Base-by-base conservation (phyloP, 2,113 vertebrate genomes). In the Callionymus lyra region DNA sequence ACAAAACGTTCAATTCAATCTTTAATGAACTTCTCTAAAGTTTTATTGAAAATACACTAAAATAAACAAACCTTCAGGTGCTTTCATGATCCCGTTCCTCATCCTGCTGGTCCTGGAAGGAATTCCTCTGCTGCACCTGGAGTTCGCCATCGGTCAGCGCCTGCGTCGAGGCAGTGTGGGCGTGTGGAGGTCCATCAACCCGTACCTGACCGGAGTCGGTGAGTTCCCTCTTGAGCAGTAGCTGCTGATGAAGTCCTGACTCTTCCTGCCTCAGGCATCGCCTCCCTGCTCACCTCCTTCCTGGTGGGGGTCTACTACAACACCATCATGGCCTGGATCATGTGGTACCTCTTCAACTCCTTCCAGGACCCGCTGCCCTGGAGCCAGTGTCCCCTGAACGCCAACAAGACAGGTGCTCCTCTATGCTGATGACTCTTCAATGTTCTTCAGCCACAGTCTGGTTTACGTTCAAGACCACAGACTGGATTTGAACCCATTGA, bases 281-380 rank as follows among this genome's bases (percentile, higher is more conserved):
- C 91, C 0, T 90, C 94, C 48, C 65, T 94, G 87, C 5, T 88
- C 1, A 87, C 89, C 1, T 97, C 93, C 12, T 84, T 92, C 64
- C 49, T 93, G 62, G 91, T 98, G 56, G 82, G 92, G 2, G 62
- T 94, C 47, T 98, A 98, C 68, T 98, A 98, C 57, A 98, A 98
- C 63, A 91, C 89, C 42, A 97, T 98, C 76, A 91, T 97, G 66
- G 88, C 92, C 54, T 94, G 88, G 84, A 88, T 97, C 57, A 86
- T 97, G 90, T 97, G 94, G 94, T 98, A 98, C 74, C 91, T 97
- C 71, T 97, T 93, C 86, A 98, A 95, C 78, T 98, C 94, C 47
- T 92, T 98, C 58, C 93, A 98, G 82, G 76, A 87, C 0, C 94
- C 93, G 2, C 72, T 98, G 52, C 94, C 94, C 0, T 98, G 94